Percentiles rank a stretch among this genome's conserved stretches.
phyloP scores from a whole-genome alignment of 2,113 vertebrate species.

The Cryptomyrus ogoouensis region DNA sequence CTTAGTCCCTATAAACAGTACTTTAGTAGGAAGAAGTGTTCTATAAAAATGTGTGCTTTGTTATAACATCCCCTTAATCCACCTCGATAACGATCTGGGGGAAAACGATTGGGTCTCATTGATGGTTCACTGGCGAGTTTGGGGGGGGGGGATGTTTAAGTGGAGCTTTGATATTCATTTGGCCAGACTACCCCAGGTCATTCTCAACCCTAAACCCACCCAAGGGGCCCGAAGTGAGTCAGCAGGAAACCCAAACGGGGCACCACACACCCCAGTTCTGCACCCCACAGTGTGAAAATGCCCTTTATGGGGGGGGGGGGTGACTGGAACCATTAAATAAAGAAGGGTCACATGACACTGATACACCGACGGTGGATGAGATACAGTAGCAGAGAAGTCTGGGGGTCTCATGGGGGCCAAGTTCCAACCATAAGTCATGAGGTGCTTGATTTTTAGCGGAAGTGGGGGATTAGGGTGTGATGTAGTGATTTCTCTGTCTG shows the following conservation, averaged over 20 bases:
- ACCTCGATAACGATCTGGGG: background rate
- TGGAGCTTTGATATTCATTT: background rate
- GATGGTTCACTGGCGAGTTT: background rate
- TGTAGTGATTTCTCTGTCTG: background rate
- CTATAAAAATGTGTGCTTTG: background rate
- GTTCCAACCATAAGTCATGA: constrained; percentile 31
- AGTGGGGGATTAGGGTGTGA: background rate
- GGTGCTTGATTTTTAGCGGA: constrained; percentile 29
- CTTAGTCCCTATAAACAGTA: background rate
- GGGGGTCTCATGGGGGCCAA: constrained; percentile 18
- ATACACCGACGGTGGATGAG: constrained; percentile 14
- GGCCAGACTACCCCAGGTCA: background rate
- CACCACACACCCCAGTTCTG: background rate
- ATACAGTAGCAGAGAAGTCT: constrained; percentile 34
- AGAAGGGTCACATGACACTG: constrained; percentile 16
- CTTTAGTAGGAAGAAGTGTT: background rate
- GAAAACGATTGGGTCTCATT: background rate
- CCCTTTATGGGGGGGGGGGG: background rate
- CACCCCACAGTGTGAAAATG: constrained; percentile 2
- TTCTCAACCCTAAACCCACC: background rate
- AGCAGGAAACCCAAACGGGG: background rate
- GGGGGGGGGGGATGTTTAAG: background rate
- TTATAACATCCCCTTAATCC: background rate
- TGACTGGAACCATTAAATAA: constrained; percentile 34
- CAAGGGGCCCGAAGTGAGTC: background rate